phyloP scores from a whole-genome alignment of 2,113 vertebrate species.

The Azemiops feae region DNA sequence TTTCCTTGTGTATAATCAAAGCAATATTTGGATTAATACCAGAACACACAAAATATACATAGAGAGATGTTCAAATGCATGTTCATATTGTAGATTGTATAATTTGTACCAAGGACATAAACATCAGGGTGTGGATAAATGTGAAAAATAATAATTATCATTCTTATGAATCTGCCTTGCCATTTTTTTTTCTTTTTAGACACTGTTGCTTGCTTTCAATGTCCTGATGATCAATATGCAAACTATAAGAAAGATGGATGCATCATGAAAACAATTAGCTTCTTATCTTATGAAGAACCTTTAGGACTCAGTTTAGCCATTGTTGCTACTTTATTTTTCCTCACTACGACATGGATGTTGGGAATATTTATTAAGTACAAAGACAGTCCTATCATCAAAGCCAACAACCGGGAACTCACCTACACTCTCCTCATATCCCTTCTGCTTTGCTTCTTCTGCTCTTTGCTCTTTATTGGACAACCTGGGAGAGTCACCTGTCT shows the following conservation, averaged over 20 bases:
- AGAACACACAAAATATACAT: background rate
- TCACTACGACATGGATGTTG: background rate
- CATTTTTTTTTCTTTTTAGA: background rate
- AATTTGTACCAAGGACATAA: background rate
- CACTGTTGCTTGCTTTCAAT: background rate
- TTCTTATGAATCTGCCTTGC: background rate
- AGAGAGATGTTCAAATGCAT: background rate
- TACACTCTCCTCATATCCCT: background rate
- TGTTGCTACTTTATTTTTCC: background rate
- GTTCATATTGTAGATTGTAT: background rate
- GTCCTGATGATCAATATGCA: background rate
- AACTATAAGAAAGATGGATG: background rate
- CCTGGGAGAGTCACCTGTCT: background rate
- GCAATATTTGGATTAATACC: background rate
- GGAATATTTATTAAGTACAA: background rate
- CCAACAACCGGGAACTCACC: background rate
- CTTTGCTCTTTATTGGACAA: background rate
- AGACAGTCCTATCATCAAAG: background rate
- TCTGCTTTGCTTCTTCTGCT: background rate
- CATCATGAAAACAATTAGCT: background rate
- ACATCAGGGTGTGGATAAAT: background rate
- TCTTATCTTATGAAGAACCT: background rate
- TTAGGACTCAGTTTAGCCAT: background rate
- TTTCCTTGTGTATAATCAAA: background rate
- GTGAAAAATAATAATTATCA: background rate